Conservation (phyloP, 2,888 invertebrate genomes). For the Pollenia griseotomentosa region DNA sequence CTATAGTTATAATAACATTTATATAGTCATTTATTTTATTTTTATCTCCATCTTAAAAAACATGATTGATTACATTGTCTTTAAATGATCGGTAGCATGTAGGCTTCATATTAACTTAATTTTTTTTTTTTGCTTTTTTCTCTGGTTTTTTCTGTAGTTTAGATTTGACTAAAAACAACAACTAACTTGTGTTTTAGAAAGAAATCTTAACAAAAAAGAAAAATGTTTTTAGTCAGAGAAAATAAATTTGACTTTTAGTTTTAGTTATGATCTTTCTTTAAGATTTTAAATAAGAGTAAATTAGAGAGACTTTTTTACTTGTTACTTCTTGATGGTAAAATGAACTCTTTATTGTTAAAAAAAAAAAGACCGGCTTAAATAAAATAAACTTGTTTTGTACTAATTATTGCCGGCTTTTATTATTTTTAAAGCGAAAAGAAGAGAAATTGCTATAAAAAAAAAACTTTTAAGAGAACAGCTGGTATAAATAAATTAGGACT, state of each 20-base stretch:
- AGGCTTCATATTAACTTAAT: conserved; percentile 54
- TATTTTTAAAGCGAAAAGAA: neutral
- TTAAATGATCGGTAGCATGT: conserved; percentile 68
- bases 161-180: neutral
- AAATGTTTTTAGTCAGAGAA: neutral
- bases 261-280: too few species aligned
- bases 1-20: conserved; percentile 25
- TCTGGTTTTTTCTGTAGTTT: neutral
- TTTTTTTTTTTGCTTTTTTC: neutral
- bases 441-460: neutral
- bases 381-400: conserved; percentile 44
- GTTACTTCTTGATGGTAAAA: neutral
- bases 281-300: too few species aligned
- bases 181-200: conserved; percentile 3
- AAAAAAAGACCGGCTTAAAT: conserved; percentile 55
- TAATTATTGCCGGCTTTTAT: conserved; percentile 56
- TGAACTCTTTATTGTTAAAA: neutral
- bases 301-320: neutral
- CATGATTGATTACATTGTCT: conserved; percentile 70
- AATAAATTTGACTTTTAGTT: neutral
- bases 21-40: conserved; percentile 63
- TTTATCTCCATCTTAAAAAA: conserved; percentile 35
- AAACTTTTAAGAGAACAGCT: neutral
- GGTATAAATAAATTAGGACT: neutral
- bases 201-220: neutral